Percentiles rank a stretch among this genome's conserved stretches.
phyloP scores from a whole-genome alignment of 2,888 invertebrate species.

The Hypsopygia costalis region DNA sequence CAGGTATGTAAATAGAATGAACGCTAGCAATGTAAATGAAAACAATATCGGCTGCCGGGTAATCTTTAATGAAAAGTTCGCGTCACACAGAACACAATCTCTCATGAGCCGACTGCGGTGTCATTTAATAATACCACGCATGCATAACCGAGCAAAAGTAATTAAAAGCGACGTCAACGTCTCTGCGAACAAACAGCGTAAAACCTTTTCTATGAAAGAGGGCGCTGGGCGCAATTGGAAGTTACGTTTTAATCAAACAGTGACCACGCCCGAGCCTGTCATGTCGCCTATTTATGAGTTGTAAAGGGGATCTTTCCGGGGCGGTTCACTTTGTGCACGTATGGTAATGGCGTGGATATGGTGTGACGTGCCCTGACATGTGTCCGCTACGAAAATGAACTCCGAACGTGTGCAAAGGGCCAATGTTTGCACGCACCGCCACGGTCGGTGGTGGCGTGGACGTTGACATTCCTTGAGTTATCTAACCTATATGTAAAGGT shows the following conservation, averaged over 20 bases:
- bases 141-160: constrained; percentile 56
- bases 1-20: constrained; percentile 2
- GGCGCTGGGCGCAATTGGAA: constrained; percentile 44
- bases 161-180: constrained; percentile 57
- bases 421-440: constrained; percentile 30
- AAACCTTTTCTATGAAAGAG: constrained; percentile 47
- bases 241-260: constrained; percentile 72
- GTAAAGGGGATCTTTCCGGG: constrained; percentile 55
- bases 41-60: constrained; percentile 17
- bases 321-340: constrained; percentile 56
- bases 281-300: constrained; percentile 65
- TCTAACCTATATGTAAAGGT: constrained; percentile 5
- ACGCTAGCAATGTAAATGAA: constrained; percentile 9
- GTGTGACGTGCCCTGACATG: constrained; percentile 67
- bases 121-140: constrained; percentile 49
- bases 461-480: constrained; percentile 12
- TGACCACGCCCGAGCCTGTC: constrained; percentile 60
- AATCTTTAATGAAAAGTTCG: constrained; percentile 29
- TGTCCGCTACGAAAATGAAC: constrained; percentile 68
- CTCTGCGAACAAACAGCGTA: constrained; percentile 43
- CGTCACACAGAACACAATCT: constrained; percentile 28
- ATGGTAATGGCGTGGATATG: constrained; percentile 68
- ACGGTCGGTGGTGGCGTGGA: constrained; percentile 25
- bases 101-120: constrained; percentile 35
- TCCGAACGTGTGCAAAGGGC: constrained; percentile 39